These are phyloP conservation scores for Aurelia sp. DNA, from an alignment of 30 jellyfish, hydroid and myxozoan genomes.

Conservation along the genomic window DNA sequence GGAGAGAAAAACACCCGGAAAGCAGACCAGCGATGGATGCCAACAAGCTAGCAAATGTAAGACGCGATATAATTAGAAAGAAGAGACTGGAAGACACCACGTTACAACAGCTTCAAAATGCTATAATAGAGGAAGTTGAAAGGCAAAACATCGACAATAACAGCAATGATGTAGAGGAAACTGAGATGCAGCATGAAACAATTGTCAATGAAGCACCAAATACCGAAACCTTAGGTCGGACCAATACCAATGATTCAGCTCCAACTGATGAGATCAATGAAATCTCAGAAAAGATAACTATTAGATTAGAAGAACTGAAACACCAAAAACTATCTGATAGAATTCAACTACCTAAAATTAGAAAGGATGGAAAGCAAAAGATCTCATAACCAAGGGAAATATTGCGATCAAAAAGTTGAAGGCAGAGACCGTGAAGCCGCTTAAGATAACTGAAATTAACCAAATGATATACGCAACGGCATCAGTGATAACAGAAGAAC, in stretches of 20 bases:
- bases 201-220: background rate
- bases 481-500: background rate
- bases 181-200: background rate
- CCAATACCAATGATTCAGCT: slow-evolving; percentile 1
- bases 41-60: background rate
- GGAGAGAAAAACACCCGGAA: background rate
- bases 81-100: background rate
- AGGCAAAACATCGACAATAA: background rate
- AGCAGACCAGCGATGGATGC: background rate
- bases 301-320: background rate
- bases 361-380: background rate
- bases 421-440: background rate
- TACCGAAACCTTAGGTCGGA: background rate
- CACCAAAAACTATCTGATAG: background rate
- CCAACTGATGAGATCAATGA: background rate
- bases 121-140: background rate
- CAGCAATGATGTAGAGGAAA: background rate
- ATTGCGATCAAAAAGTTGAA: background rate
- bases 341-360: background rate
- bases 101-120: background rate
- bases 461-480: slow-evolving; percentile 16
- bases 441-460: background rate
- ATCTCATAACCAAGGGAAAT: background rate
- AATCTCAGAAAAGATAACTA: background rate
- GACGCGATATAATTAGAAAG: background rate